Base-by-base conservation (phyloP, 2,888 invertebrate genomes). In the Catocala fraxini region DNA sequence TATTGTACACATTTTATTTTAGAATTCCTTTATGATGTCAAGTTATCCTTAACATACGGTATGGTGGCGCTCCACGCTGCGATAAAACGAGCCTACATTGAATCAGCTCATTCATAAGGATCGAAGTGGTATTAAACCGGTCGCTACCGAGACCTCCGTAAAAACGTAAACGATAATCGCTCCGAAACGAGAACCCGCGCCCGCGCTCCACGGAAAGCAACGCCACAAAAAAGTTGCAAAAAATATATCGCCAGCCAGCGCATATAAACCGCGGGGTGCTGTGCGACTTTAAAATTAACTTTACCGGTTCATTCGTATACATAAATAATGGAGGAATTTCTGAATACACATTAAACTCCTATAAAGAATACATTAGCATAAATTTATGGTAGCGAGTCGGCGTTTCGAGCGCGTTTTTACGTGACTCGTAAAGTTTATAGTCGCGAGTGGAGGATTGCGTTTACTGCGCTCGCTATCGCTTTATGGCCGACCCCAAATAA, bases 281-380 rank as follows among this genome's bases (percentile, higher is more conserved):
- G 85, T 78, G 89, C 87, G 92, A 92, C 91, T 94, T 94, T 91
- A 92, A 93, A 94, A 94, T 94, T 93, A 93, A 93, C 93, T 92
- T 91, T 89, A 91, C 90, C 91, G 92, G 93, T 93, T 92, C 92
- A 93, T 92, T 93, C 92, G 92, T 90, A 91, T 90, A 92, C 92
- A 93, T 93, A 93, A 94, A 94, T 93, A 94, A 93, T 92, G 91
- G 89, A 86, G 90, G 93, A 92, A 94, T 94, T 93, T 92, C 91
- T 91, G 93, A 92, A 94, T 93, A 92, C 92, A 91, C 93, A 94
- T 93, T 93, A 93, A 94, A 93, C 91, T 93, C 92, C 93, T 93
- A 94, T 94, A 94, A 93, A 93, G 94, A 94, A 94, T 94, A 93
- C 93, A 94, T 94, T 94, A 94, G 93, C 94, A 94, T 94, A 93